Conservation (phyloP, 1,140 invertebrate genomes). For the Manduca sexta region DNA sequence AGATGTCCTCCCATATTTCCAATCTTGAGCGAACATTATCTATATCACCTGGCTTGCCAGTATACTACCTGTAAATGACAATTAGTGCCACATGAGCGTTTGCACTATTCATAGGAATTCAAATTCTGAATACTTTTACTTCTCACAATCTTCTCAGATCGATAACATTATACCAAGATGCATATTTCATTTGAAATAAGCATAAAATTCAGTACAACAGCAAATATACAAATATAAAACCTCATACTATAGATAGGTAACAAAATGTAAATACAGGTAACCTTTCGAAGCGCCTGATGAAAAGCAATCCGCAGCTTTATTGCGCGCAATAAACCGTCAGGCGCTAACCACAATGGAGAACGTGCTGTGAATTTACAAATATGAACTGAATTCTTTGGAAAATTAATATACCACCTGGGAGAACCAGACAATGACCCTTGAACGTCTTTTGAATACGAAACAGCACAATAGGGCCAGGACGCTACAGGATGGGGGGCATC, state of each 20-base stretch:
- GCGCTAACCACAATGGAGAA: constrained; percentile 12
- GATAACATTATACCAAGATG: too few relatives aligned
- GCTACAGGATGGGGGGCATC: constrained; percentile 15
- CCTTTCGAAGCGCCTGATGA: constrained; percentile 6
- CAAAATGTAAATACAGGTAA: neutral
- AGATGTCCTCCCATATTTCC: too few relatives aligned
- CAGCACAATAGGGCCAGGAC: constrained; percentile 7
- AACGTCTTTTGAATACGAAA: constrained; percentile 11
- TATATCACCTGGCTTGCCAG: too few relatives aligned
- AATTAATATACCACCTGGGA: constrained; percentile 12
- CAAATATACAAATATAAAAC: too few relatives aligned
- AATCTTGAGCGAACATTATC: too few relatives aligned
- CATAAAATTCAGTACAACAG: too few relatives aligned
- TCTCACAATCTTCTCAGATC: too few relatives aligned
- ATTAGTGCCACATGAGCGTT: too few relatives aligned
- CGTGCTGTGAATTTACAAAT: constrained; percentile 13
- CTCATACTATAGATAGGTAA: neutral
- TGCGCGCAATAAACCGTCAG: constrained; percentile 18
- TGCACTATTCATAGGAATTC: too few relatives aligned
- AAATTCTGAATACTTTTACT: too few relatives aligned
- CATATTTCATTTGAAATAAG: too few relatives aligned
- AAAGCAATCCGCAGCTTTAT: constrained; percentile 11
- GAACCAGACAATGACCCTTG: constrained; percentile 10
- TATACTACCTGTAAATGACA: too few relatives aligned
- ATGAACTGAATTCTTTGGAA: constrained; percentile 12